A percentile compares a stretch with the other conserved stretches of the same genome.
phyloP scores from a whole-genome alignment of 2,888 invertebrate species.

The Cerastoderma edule region DNA sequence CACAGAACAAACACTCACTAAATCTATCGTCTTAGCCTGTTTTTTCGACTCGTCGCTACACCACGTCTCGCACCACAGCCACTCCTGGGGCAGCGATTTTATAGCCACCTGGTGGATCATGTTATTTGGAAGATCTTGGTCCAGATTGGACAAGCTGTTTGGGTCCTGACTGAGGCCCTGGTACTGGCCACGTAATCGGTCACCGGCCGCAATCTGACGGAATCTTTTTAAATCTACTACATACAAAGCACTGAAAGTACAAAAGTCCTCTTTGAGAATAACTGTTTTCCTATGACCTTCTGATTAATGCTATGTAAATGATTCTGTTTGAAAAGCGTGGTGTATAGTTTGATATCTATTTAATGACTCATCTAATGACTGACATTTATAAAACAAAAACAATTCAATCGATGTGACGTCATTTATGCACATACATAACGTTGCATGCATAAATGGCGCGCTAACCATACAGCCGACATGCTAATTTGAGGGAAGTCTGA shows the following conservation, averaged over 20 bases:
- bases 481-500: too few relatives aligned
- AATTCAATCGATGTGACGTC: too few relatives aligned
- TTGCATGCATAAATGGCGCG: too few relatives aligned
- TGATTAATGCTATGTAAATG: too few relatives aligned
- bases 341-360: too few relatives aligned
- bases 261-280: too few relatives aligned
- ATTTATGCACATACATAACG: too few relatives aligned
- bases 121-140: constrained; percentile 98
- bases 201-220: constrained; percentile 98
- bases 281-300: too few relatives aligned
- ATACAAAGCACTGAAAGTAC: constrained; percentile 94
- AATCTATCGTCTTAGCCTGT: constrained; percentile 97
- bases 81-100: constrained; percentile 99
- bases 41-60: constrained; percentile 94
- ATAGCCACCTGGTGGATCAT: constrained; percentile 99
- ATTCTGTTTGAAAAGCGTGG: too few relatives aligned
- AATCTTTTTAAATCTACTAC: constrained; percentile 98
- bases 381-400: too few relatives aligned
- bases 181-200: constrained; percentile 98
- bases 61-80: constrained; percentile 99
- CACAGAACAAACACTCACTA: constrained; percentile 87
- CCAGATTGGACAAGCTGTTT: constrained; percentile 97
- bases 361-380: too few relatives aligned
- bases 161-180: constrained; percentile 99
- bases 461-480: too few relatives aligned